A percentile compares a stretch with the other conserved stretches of the same genome.
Evolutionary conservation across 1,140 invertebrate species (phyloP).

Genomic region (Polyergus mexicanus): DNA sequence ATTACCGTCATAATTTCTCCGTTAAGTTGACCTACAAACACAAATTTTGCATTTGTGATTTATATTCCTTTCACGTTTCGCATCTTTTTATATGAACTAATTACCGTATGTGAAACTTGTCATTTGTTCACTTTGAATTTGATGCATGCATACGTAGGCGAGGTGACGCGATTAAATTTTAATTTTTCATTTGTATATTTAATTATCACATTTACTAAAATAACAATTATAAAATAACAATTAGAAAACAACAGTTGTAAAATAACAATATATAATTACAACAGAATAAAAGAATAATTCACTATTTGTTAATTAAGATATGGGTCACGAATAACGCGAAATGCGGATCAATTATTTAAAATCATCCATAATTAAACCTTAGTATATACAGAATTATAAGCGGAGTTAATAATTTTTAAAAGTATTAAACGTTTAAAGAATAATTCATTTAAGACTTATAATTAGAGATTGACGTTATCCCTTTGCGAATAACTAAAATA

Average conservation of each 20-base stretch:
- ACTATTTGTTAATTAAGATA: not conserved
- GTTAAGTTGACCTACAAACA: constrained; percentile 23
- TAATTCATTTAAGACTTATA: not conserved
- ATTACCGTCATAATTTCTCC: constrained; percentile 31
- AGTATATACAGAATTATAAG: not conserved
- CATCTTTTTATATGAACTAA: constrained; percentile 1
- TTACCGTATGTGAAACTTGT: constrained; percentile 27
- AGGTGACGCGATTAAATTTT: constrained; percentile 43
- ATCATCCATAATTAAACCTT: not conserved
- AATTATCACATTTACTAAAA: constrained; percentile 36
- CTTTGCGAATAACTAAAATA: not conserved
- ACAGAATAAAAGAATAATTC: not conserved
- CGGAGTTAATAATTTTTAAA: not conserved
- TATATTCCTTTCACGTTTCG: not conserved
- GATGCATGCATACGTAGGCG: not conserved
- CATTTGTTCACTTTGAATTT: constrained; percentile 31
- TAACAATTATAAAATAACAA: no score
- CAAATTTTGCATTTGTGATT: constrained; percentile 18
- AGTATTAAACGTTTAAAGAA: not conserved
- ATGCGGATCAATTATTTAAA: constrained; percentile 5
- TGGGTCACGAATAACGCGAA: not conserved
- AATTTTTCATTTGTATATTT: constrained; percentile 41
- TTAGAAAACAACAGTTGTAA: not conserved
- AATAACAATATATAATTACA: no score
- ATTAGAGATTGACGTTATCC: not conserved